phyloP scores from a whole-genome alignment of 2,797 vertebrate species.

The Ceyx erithaca region DNA sequence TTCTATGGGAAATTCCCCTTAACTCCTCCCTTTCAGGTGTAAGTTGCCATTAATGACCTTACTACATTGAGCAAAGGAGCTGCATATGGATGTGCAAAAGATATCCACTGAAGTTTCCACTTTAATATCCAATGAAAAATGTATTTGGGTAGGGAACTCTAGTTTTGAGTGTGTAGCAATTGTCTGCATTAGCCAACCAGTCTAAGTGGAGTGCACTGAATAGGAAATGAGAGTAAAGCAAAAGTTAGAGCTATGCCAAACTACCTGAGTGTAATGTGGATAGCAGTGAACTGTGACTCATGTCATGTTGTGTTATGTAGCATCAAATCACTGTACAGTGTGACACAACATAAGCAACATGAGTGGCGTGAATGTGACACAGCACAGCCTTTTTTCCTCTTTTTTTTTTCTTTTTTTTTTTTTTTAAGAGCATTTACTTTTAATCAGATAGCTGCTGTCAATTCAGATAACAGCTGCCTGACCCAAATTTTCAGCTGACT shows the following conservation, averaged over 20 bases:
- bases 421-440: conserved; percentile 75
- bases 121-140: conserved; percentile 67
- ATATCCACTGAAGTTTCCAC: conserved; percentile 54
- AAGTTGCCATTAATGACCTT: conserved; percentile 12
- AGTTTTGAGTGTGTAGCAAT: conserved; percentile 51
- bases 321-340: conserved; percentile 68
- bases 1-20: conserved; percentile 50
- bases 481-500: conserved; percentile 73
- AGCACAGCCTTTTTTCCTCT: conserved; percentile 57
- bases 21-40: conserved; percentile 36
- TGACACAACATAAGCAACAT: conserved; percentile 63
- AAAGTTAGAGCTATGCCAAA: conserved; percentile 57
- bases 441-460: conserved; percentile 75
- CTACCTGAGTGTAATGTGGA: conserved; percentile 62
- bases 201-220: conserved; percentile 65
- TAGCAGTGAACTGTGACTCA: conserved; percentile 64
- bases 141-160: conserved; percentile 64
- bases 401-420: background rate
- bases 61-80: conserved; percentile 37
- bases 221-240: conserved; percentile 63
- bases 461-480: conserved; percentile 72
- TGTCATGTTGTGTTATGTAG: conserved; percentile 64
- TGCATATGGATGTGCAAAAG: conserved; percentile 22
- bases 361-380: conserved; percentile 77
- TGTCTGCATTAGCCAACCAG: conserved; percentile 44